A percentile compares a stretch with the other conserved stretches of the same genome.
Evolutionary conservation across 2,113 vertebrate genomes (phyloP).

Genomic region (Bombycilla garrulus): DNA sequence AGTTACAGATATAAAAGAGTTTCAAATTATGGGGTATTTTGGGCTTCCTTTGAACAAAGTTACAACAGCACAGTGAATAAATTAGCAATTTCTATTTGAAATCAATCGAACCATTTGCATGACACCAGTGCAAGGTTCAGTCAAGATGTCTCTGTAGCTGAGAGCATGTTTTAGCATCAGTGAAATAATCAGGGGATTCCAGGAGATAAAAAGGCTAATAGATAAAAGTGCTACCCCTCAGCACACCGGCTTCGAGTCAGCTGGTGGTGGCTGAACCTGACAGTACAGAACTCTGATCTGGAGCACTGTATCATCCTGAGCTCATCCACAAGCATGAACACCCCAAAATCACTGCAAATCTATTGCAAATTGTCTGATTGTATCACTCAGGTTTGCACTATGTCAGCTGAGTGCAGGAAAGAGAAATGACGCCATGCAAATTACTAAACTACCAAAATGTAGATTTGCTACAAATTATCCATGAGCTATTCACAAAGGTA

Average conservation of each 20-base stretch:
- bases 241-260: not conserved
- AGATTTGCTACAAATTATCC: not conserved
- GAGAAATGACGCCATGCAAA: not conserved
- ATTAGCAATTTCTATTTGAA: conserved; percentile 30
- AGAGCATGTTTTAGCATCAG: not conserved
- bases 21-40: conserved; percentile 27
- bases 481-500: not conserved
- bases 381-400: not conserved
- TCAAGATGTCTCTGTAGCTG: not conserved
- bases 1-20: conserved; percentile 10
- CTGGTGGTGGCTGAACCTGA: not conserved
- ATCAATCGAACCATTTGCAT: conserved; percentile 42
- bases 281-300: not conserved
- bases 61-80: conserved; percentile 3
- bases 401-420: not conserved
- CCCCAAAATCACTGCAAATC: not conserved
- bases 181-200: not conserved
- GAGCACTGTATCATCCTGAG: not conserved
- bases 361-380: not conserved
- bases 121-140: conserved; percentile 14
- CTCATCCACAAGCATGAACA: not conserved
- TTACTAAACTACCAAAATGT: not conserved
- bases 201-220: not conserved
- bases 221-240: not conserved
- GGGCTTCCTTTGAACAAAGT: conserved; percentile 20